These are phyloP conservation scores for Lacanobia wlatinum DNA, from an alignment of 2,888 invertebrate genomes.

Conservation along the genomic window DNA sequence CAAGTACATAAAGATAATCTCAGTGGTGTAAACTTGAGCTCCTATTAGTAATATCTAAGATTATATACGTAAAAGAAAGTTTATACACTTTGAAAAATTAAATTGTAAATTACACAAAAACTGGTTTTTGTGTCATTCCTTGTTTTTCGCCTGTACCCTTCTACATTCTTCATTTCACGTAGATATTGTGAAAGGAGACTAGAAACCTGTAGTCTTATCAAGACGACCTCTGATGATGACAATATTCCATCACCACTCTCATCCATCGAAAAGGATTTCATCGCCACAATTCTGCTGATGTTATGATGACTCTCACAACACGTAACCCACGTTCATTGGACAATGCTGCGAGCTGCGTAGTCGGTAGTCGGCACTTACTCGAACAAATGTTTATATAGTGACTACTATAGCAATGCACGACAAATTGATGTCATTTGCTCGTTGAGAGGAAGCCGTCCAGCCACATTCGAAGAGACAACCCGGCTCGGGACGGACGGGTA, in stretches of 20 bases:
- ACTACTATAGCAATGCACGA: slow-evolving; percentile 30
- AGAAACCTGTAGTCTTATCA: neutral
- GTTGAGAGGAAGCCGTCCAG: slow-evolving; percentile 31
- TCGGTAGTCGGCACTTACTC: slow-evolving; percentile 24
- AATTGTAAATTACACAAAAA: too few relatives aligned
- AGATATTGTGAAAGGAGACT: neutral
- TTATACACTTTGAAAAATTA: too few relatives aligned
- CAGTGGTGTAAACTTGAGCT: too few relatives aligned
- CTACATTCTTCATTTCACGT: too few relatives aligned
- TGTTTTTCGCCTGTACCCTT: too few relatives aligned
- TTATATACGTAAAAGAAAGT: too few relatives aligned
- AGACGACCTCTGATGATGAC: neutral
- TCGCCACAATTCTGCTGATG: slow-evolving; percentile 8
- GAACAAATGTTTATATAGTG: slow-evolving; percentile 37
- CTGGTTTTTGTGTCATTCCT: too few relatives aligned
- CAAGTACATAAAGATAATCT: too few relatives aligned
- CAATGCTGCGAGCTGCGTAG: slow-evolving; percentile 22
- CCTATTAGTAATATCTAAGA: too few relatives aligned
- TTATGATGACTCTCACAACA: slow-evolving; percentile 21
- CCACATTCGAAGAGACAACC: slow-evolving; percentile 40
- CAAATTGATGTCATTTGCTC: slow-evolving; percentile 43
- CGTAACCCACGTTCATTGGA: slow-evolving; percentile 31
- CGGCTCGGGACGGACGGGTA: slow-evolving; percentile 18
- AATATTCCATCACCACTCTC: neutral
- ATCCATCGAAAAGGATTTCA: neutral